Conservation (phyloP, 2,888 invertebrate genomes). For the Acanthoscelides obtectus region DNA sequence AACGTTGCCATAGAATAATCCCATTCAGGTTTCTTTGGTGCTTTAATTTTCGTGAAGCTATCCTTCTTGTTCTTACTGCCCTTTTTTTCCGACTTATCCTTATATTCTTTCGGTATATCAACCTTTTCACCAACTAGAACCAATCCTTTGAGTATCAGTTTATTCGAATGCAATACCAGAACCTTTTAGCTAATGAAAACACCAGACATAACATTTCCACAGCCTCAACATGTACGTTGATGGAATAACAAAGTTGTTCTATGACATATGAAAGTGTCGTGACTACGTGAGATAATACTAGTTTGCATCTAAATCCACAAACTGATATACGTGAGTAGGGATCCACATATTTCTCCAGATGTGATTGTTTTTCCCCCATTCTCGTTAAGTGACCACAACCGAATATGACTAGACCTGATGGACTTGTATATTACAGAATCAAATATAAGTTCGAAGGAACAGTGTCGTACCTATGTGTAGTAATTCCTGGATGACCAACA, state of each 20-base stretch:
- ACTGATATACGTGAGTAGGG: too few relatives aligned
- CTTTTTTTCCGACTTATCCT: slow-evolving; percentile 18
- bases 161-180: not conserved
- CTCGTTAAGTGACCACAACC: slow-evolving; percentile 43
- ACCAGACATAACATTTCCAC: too few relatives aligned
- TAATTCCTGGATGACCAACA: slow-evolving; percentile 93
- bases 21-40: slow-evolving; percentile 56
- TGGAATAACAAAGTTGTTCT: too few relatives aligned
- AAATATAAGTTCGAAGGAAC: slow-evolving; percentile 94
- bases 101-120: slow-evolving; percentile 41
- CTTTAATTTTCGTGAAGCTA: slow-evolving; percentile 27
- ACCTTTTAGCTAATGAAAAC: too few relatives aligned
- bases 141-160: slow-evolving; percentile 56
- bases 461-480: slow-evolving; percentile 85
- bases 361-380: too few relatives aligned
- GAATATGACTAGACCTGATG: slow-evolving; percentile 92
- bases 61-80: slow-evolving; percentile 42
- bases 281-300: too few relatives aligned
- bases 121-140: slow-evolving; percentile 49
- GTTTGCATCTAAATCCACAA: too few relatives aligned
- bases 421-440: slow-evolving; percentile 95
- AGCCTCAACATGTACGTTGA: too few relatives aligned
- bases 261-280: too few relatives aligned
- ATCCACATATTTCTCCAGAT: too few relatives aligned
- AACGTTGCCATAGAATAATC: slow-evolving; percentile 81